Conservation (phyloP, 2,113 vertebrate genomes). For the Rhinolophus ferrumequinum region DNA sequence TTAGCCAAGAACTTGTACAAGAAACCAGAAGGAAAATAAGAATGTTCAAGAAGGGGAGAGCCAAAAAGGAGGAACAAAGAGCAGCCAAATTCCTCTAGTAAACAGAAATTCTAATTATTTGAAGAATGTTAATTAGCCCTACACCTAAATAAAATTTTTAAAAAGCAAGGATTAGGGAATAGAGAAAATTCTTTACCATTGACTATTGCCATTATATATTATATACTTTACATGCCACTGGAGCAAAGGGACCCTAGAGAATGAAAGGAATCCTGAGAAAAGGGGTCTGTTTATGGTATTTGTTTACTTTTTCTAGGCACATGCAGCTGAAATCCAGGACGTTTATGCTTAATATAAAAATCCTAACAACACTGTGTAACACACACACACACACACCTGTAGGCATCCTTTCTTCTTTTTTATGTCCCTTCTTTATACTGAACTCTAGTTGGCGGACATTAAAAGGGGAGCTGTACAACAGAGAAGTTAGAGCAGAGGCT, state of each 20-base stretch:
- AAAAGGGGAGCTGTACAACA: neutral
- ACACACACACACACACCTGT: neutral
- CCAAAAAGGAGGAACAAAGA: neutral
- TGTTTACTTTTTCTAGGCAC: neutral
- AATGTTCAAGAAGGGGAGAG: neutral
- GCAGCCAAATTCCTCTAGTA: neutral
- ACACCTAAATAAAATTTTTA: neutral
- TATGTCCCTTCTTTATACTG: neutral
- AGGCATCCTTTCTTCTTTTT: neutral
- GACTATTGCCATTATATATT: neutral
- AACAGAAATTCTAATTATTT: neutral
- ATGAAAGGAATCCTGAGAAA: neutral
- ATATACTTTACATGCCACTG: neutral
- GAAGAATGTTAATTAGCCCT: neutral
- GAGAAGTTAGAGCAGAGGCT: neutral
- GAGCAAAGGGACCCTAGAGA: neutral
- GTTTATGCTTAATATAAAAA: neutral
- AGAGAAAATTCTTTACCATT: neutral
- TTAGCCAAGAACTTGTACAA: neutral
- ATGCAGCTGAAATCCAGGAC: neutral
- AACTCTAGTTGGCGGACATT: neutral
- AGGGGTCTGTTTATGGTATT: neutral
- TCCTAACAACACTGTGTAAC: neutral
- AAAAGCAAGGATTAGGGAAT: neutral
- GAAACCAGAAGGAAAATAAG: slow-evolving; percentile 16